Evolutionary conservation across 1,140 invertebrate genomes (phyloP), one percentile per base, ranked within the genome.

Genomic region (Scaptomyza hsui): DNA sequence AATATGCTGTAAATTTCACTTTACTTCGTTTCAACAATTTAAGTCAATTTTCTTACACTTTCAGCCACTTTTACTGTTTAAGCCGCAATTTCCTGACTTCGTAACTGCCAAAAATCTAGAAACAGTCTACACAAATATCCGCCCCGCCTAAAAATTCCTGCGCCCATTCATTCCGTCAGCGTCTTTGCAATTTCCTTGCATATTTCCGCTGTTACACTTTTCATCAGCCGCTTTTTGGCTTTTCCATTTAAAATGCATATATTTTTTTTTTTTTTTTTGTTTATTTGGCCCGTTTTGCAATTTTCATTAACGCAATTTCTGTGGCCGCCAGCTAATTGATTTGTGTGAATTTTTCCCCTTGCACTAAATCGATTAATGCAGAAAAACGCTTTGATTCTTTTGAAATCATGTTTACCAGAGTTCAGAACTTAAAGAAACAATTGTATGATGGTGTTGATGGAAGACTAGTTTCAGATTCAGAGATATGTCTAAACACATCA

Each of bases 121-220:
- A 12, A 12, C n/a, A 16, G 41, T 45, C 42, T 64, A 52, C 26
- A 12, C 15, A 63, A 49, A 64, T 49, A 55, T 42, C 44, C 42
- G 51, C 7, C 13, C 13, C 49, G 21, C 18, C 39, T 18, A 21
- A 13, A 29, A 3, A 5, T 4, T 37, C 16, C 10, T 15, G 35
- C 39, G 59, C 60, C 59, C 61, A 72, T 59, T 29, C 64, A 59
- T 24, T 64, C 77, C 67, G 76, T 85, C 81, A 80, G 73, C 79
- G 70, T 68, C 79, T 74, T 86, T 56, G 72, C 80, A 85, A 85
- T 85, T 85, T 85, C 80, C 80, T 86, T 77, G 81, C 81, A 85
- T 86, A 85, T 86, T 85, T 85, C 80, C 80, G 80, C 78, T 68
- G 79, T 73, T 62, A 75, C 73, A 83, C 51, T 81, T 82, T 83